Conservation (phyloP, 2,797 vertebrate genomes). For the Crotalus adamanteus region DNA sequence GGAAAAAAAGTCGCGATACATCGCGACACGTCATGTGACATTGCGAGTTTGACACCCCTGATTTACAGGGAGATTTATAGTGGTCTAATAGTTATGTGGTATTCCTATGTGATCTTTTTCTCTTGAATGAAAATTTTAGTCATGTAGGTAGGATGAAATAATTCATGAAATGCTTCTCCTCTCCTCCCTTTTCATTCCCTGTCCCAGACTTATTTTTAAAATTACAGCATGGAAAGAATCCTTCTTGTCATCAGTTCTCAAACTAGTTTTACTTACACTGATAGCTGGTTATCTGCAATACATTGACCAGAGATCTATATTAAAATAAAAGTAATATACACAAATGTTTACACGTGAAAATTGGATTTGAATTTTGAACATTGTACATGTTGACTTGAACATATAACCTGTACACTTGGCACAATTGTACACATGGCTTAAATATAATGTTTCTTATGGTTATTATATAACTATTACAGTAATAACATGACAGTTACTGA, state of each 20-base stretch:
- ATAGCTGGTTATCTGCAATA: slow-evolving; percentile 12
- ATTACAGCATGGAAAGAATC: slow-evolving; percentile 29
- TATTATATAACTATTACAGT: not conserved
- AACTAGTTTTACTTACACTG: not conserved
- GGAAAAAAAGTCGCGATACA: too few species aligned
- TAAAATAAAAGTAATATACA: slow-evolving; percentile 25
- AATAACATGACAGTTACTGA: slow-evolving; percentile 2
- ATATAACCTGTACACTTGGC: not conserved
- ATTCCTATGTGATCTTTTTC: not conserved
- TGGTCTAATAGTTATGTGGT: not conserved
- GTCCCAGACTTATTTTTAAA: slow-evolving; percentile 22
- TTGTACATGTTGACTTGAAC: not conserved
- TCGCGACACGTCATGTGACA: too few species aligned
- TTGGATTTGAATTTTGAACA: slow-evolving; percentile 7
- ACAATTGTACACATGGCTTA: not conserved
- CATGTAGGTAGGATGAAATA: not conserved
- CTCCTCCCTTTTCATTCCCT: not conserved
- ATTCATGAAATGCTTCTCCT: not conserved
- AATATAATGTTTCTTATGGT: not conserved
- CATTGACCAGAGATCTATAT: slow-evolving; percentile 8
- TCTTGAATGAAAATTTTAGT: not conserved
- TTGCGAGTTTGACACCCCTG: too few species aligned
- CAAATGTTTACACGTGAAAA: slow-evolving; percentile 38
- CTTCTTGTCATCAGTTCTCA: slow-evolving; percentile 39
- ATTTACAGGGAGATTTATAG: not conserved